Conservation (phyloP, 2,797 vertebrate species). For the Valencia hispanica region DNA sequence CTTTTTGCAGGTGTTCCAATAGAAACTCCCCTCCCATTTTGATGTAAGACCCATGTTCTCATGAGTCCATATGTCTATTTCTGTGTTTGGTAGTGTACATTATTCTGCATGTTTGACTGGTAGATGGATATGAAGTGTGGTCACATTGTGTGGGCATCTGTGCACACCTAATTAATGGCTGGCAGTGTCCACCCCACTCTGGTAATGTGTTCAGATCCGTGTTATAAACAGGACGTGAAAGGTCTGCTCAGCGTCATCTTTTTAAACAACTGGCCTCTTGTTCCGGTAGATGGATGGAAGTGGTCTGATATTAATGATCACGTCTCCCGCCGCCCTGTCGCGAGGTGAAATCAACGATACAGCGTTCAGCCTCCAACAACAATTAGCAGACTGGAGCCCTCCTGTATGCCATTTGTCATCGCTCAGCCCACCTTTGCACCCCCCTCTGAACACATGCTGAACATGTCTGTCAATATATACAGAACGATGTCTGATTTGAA, state of each 20-base stretch:
- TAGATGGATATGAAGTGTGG: conserved; percentile 30
- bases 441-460: conserved; percentile 57
- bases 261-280: conserved; percentile 72
- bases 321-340: conserved; percentile 71
- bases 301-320: conserved; percentile 79
- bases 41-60: background rate
- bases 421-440: conserved; percentile 60
- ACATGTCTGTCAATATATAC: conserved; percentile 55
- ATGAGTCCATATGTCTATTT: background rate
- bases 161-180: conserved; percentile 74
- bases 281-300: conserved; percentile 74
- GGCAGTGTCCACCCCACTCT: conserved; percentile 67
- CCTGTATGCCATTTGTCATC: conserved; percentile 78
- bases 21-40: background rate
- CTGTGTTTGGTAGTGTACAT: conserved; percentile 21
- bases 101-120: conserved; percentile 36
- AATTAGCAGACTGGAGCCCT: conserved; percentile 71
- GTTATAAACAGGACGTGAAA: conserved; percentile 68
- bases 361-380: conserved; percentile 81
- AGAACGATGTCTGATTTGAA: conserved; percentile 43
- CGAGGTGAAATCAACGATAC: conserved; percentile 76
- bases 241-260: conserved; percentile 63
- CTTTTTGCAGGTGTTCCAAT: background rate
- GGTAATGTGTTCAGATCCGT: conserved; percentile 75
- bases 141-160: conserved; percentile 31